Evolutionary conservation across 53 echinoderm and acorn worm species (phyloP).

Genomic region (Crossaster papposus): DNA sequence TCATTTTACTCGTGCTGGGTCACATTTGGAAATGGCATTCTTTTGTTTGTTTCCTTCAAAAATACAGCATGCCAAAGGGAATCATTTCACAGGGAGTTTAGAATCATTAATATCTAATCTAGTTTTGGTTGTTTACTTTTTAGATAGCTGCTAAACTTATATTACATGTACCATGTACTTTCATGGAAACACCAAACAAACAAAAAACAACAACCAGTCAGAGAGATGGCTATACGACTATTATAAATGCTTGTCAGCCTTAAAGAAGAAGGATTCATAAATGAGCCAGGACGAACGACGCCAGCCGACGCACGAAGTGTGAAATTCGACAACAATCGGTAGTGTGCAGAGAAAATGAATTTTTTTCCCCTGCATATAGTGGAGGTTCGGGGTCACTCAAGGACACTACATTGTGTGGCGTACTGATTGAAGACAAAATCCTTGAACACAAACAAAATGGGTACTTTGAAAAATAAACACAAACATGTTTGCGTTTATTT

Average conservation of each 20-base stretch:
- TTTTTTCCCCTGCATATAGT: not conserved
- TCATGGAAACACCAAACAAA: not conserved
- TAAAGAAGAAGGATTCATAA: not conserved
- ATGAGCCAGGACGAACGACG: slow-evolving; percentile 2
- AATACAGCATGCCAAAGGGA: not conserved
- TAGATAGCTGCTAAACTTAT: too few species aligned
- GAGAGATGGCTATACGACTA: not conserved
- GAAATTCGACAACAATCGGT: slow-evolving; percentile 38
- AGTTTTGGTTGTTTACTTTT: too few species aligned
- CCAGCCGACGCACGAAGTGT: slow-evolving; percentile 21
- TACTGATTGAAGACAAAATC: not conserved
- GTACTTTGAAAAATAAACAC: not conserved
- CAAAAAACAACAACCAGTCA: not conserved
- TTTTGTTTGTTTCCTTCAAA: not conserved
- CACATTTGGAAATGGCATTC: too few species aligned
- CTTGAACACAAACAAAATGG: slow-evolving; percentile 22
- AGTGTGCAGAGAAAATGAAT: slow-evolving; percentile 17
- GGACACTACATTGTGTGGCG: slow-evolving; percentile 24
- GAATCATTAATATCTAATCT: not conserved
- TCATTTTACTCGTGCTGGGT: too few species aligned
- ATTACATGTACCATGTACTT: too few species aligned
- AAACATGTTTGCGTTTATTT: not conserved
- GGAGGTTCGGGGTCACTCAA: slow-evolving; percentile 47
- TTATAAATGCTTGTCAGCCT: not conserved
- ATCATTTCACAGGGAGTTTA: too few species aligned